Evolutionary conservation across 64 coral and sea anemone species (phyloP).

Genomic region (Actinia equina): DNA sequence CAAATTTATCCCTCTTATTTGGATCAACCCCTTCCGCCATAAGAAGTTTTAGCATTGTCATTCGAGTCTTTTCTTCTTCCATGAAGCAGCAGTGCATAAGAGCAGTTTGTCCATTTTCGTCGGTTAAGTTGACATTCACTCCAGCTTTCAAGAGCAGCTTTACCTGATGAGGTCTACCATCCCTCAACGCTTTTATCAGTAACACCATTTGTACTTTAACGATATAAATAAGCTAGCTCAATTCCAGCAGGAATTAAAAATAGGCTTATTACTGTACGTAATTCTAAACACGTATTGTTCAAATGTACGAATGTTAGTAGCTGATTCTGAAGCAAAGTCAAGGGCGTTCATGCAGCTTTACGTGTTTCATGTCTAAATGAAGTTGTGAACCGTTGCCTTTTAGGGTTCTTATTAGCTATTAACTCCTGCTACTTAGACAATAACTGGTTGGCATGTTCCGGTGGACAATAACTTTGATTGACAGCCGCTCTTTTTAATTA

Average conservation of each 20-base stretch:
- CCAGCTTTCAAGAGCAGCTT: constrained; percentile 78
- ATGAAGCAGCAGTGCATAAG: constrained; percentile 74
- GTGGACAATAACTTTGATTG: background rate
- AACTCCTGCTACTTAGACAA: background rate
- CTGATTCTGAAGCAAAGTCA: no score
- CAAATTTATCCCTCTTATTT: constrained; percentile 50
- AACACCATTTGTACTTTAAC: constrained; percentile 29
- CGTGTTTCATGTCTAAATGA: background rate
- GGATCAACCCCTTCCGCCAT: constrained; percentile 44
- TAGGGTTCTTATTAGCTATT: background rate
- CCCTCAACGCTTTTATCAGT: constrained; percentile 57
- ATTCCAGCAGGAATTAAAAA: constrained; percentile 12
- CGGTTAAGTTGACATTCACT: constrained; percentile 51
- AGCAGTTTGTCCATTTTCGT: constrained; percentile 74
- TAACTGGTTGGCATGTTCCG: background rate
- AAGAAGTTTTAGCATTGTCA: constrained; percentile 60
- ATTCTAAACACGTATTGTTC: background rate
- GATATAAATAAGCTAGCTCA: background rate
- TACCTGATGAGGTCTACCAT: constrained; percentile 52
- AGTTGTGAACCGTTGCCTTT: background rate
- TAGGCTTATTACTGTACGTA: no score
- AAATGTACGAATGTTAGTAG: background rate
- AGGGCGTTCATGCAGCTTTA: no score
- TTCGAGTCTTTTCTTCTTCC: constrained; percentile 37
- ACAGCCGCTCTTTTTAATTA: background rate